Evolutionary conservation across 2,113 vertebrate species (phyloP).

Genomic region (Scopus umbretta): DNA sequence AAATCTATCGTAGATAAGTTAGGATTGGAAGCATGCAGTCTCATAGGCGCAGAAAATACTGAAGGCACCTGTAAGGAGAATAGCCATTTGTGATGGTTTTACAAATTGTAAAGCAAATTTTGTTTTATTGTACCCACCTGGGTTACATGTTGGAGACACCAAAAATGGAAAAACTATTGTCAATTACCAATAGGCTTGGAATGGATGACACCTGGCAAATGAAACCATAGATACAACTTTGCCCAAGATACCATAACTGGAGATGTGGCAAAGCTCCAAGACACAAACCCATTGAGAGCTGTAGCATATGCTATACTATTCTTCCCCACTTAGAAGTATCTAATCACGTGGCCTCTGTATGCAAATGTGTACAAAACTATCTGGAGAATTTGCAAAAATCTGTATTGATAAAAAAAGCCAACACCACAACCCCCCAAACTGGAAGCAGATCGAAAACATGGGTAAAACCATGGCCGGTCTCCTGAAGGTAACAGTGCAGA

Average conservation of each 20-base stretch:
- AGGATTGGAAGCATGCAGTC: slow-evolving; percentile 95
- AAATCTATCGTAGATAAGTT: slow-evolving; percentile 91
- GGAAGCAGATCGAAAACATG: background rate
- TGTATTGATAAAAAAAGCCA: background rate
- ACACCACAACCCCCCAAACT: too few relatives aligned
- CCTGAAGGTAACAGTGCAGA: background rate
- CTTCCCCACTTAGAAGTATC: background rate
- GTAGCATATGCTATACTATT: background rate
- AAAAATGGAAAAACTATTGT: background rate
- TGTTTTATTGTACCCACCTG: background rate
- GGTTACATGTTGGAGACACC: background rate
- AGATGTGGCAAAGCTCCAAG: background rate
- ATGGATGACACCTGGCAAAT: background rate
- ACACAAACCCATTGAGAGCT: background rate
- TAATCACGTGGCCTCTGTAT: background rate
- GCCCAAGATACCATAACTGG: background rate
- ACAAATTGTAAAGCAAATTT: background rate
- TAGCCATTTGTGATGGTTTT: background rate
- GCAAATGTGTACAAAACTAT: background rate
- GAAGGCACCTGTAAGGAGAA: slow-evolving; percentile 72
- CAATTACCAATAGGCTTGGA: background rate
- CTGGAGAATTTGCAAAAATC: background rate
- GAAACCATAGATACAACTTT: background rate
- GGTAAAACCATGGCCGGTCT: background rate
- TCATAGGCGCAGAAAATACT: slow-evolving; percentile 80